Percentiles rank a stretch among this genome's conserved stretches.
phyloP scores from a whole-genome alignment of 2,113 vertebrate species.

The Rhegmatorhina hoffmannsi region DNA sequence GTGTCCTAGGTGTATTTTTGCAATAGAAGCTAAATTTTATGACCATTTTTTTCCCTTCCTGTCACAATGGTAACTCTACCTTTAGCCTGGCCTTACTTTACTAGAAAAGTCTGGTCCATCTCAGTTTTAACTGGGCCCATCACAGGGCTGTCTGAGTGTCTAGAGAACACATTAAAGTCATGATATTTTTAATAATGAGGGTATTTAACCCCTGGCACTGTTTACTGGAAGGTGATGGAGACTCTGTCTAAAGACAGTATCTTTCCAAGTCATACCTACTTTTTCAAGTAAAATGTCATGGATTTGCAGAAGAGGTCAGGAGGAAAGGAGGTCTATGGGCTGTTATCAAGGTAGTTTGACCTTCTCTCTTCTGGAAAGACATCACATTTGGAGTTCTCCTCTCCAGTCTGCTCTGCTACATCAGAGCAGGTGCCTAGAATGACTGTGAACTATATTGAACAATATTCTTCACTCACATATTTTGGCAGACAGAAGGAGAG shows the following conservation, averaged over 20 bases:
- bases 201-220: background rate
- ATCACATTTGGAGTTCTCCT: background rate
- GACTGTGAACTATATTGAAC: background rate
- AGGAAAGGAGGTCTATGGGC: background rate
- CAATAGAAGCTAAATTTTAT: background rate
- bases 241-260: background rate
- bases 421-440: background rate
- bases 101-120: background rate
- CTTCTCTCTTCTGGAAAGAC: background rate
- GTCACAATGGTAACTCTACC: background rate
- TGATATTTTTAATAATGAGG: background rate
- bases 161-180: background rate
- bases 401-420: background rate
- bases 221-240: background rate
- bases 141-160: background rate
- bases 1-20: slow-evolving; percentile 4
- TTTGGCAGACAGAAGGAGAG: background rate
- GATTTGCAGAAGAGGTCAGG: background rate
- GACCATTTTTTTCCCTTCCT: background rate
- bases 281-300: background rate
- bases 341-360: background rate
- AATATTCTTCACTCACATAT: background rate
- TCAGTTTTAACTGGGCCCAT: background rate
- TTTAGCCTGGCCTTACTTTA: slow-evolving; percentile 2
- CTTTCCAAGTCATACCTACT: background rate